phyloP scores from a whole-genome alignment of 2,888 invertebrate genomes.

The Onchidella celtica region DNA sequence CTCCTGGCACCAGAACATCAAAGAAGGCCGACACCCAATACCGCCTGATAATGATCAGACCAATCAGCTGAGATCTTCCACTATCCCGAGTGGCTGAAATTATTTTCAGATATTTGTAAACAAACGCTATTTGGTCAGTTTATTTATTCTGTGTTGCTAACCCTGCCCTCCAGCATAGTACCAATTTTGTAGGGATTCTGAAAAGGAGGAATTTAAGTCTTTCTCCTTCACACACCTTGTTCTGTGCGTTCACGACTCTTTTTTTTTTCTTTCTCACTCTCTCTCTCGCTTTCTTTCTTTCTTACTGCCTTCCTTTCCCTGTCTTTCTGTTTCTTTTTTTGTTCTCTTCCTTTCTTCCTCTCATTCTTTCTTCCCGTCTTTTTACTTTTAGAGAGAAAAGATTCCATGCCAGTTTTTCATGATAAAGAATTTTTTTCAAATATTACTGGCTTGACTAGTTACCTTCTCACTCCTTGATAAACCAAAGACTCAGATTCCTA shows the following conservation, averaged over 20 bases:
- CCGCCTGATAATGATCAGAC: background rate
- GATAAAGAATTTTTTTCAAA: too few species aligned
- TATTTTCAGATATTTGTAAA: slow-evolving; percentile 19
- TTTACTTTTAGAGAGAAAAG: background rate
- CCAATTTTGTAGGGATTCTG: too few species aligned
- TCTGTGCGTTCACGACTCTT: background rate
- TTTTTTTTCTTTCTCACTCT: background rate
- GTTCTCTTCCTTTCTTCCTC: background rate
- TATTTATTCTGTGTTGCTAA: background rate
- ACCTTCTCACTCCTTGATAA: too few species aligned
- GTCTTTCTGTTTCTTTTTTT: background rate
- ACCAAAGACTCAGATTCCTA: too few species aligned
- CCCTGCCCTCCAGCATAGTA: background rate
- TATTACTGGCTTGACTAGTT: too few species aligned
- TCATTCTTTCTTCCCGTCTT: background rate
- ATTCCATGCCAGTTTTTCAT: too few species aligned
- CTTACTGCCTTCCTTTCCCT: background rate
- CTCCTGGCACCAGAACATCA: slow-evolving; percentile 8
- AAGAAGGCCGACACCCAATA: slow-evolving; percentile 3
- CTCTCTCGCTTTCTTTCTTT: background rate
- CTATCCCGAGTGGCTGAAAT: background rate
- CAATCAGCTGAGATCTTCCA: slow-evolving; percentile 3
- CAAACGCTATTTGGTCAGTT: background rate
- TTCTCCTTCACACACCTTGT: background rate
- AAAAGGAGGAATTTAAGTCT: too few species aligned